Percentiles rank a stretch among this genome's conserved stretches.
Conservation (phyloP, 1,140 invertebrate genomes). For the Luehdorfia chinensis region DNA sequence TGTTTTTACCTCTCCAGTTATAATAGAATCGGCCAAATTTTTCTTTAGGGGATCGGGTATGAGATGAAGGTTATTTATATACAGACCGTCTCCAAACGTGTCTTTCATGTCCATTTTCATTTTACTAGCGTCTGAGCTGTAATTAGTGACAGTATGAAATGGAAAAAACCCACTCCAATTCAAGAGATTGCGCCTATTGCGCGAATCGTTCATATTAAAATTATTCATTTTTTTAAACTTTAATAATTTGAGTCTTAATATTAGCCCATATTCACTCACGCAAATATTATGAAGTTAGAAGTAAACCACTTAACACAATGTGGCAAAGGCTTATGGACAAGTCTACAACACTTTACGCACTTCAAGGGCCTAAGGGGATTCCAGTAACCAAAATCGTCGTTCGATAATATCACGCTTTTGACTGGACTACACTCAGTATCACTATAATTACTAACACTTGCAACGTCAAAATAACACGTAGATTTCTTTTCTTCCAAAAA, state of each 20-base stretch:
- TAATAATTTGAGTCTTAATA: slow-evolving; percentile 21
- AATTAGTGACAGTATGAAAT: slow-evolving; percentile 43
- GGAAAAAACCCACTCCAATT: slow-evolving; percentile 25
- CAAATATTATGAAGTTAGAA: slow-evolving; percentile 33
- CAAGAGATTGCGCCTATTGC: slow-evolving; percentile 43
- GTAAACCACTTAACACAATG: slow-evolving; percentile 35
- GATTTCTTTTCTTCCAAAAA: slow-evolving; percentile 48
- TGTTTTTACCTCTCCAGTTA: slow-evolving; percentile 29
- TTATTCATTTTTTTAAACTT: slow-evolving; percentile 44
- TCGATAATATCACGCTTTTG: slow-evolving; percentile 31
- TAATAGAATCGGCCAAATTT: slow-evolving; percentile 55
- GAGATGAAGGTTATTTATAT: slow-evolving; percentile 43
- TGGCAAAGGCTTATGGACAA: slow-evolving; percentile 41
- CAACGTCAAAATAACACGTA: slow-evolving; percentile 35
- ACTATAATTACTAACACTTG: slow-evolving; percentile 33
- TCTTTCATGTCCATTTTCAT: slow-evolving; percentile 42
- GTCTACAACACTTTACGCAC: slow-evolving; percentile 39
- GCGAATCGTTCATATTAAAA: slow-evolving; percentile 38
- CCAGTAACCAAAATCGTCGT: slow-evolving; percentile 38
- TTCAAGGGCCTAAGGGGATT: slow-evolving; percentile 24
- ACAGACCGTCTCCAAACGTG: slow-evolving; percentile 35
- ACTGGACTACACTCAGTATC: slow-evolving; percentile 39
- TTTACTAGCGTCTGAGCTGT: slow-evolving; percentile 35
- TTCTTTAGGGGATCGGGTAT: slow-evolving; percentile 56
- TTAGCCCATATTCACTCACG: slow-evolving; percentile 47